phyloP scores from a whole-genome alignment of 2,888 invertebrate genomes.

The Helobdella robusta region DNA sequence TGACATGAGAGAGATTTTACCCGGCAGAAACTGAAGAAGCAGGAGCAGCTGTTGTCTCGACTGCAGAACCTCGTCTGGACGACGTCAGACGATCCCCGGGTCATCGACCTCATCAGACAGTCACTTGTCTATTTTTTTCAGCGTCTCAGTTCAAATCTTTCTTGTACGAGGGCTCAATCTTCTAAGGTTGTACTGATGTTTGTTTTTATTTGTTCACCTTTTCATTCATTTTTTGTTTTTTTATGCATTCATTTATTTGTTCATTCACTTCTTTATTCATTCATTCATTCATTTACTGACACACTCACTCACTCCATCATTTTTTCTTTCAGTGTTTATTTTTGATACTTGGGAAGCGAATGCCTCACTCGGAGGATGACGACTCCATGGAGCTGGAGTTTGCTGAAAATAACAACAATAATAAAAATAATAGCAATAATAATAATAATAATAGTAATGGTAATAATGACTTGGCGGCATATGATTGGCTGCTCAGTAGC shows the following conservation, averaged over 20 bases:
- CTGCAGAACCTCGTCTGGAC: constrained; percentile 54
- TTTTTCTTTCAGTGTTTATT: constrained; percentile 8
- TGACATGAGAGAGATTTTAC: not conserved
- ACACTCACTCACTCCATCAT: not conserved
- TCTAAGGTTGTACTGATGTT: constrained; percentile 50
- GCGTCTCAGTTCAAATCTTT: constrained; percentile 70
- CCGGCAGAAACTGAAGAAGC: constrained; percentile 52
- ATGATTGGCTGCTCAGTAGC: constrained; percentile 48
- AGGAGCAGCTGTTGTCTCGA: constrained; percentile 64
- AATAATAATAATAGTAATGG: not conserved
- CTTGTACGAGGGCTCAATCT: constrained; percentile 67
- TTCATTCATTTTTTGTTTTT: not conserved
- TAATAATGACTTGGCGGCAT: constrained; percentile 29
- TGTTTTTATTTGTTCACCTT: not conserved
- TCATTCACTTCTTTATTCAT: not conserved
- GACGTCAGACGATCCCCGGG: not conserved
- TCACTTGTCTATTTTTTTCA: constrained; percentile 75
- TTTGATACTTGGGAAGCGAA: constrained; percentile 1
- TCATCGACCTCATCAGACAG: constrained; percentile 13
- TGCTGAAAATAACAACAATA: no score
- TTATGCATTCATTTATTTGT: not conserved
- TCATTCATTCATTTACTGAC: not conserved
- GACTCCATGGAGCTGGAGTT: no score
- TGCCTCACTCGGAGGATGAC: constrained; percentile 15
- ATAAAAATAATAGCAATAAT: no score